Conservation (phyloP, 2,113 vertebrate genomes). For the Setophaga petechia region DNA sequence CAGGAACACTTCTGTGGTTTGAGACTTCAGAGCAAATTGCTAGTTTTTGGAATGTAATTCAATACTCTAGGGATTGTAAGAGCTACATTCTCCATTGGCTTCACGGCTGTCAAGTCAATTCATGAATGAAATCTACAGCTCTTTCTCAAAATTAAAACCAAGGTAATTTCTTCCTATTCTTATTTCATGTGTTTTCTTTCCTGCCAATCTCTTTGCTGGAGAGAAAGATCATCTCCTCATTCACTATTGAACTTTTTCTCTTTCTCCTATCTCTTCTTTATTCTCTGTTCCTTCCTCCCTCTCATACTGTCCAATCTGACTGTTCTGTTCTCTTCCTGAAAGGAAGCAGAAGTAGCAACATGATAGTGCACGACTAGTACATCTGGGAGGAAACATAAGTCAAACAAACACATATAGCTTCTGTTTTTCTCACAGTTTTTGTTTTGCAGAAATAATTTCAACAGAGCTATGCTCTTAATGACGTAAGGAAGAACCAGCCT, state of each 20-base stretch:
- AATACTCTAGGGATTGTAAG: not conserved
- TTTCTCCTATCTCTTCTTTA: not conserved
- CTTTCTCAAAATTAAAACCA: not conserved
- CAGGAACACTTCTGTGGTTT: not conserved
- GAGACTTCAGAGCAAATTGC: not conserved
- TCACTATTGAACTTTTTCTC: not conserved
- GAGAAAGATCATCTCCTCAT: not conserved
- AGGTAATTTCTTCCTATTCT: not conserved
- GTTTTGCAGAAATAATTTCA: not conserved
- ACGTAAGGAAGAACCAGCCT: not conserved
- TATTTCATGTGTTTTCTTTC: not conserved
- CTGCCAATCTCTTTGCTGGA: not conserved
- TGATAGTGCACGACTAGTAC: not conserved
- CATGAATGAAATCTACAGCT: not conserved
- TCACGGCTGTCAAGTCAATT: not conserved
- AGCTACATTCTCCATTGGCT: not conserved
- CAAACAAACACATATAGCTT: not conserved
- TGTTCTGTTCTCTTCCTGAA: not conserved
- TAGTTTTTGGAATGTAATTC: not conserved
- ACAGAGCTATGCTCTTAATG: not conserved
- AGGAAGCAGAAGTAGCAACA: slow-evolving; percentile 12
- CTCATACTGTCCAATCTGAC: not conserved
- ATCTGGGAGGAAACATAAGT: not conserved
- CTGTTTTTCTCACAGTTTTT: not conserved
- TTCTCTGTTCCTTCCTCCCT: not conserved